A percentile compares a stretch with the other conserved stretches of the same genome.
These are phyloP conservation scores for Aphaenogaster ashmeadi DNA, from an alignment of 1,140 invertebrate species.

Conservation along the genomic window DNA sequence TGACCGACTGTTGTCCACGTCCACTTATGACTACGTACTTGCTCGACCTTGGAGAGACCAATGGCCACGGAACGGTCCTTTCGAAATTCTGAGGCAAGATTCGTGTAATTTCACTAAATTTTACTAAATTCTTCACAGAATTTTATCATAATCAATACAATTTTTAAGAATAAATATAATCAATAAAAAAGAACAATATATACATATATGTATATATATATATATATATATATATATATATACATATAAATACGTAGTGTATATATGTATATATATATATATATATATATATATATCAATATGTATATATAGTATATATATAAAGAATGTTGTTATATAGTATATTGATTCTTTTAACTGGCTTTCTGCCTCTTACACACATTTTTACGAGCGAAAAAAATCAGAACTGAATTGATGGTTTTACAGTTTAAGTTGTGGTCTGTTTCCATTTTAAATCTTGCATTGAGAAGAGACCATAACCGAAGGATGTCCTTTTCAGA, in stretches of 20 bases:
- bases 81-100: constrained; percentile 14
- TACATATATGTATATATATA: too few relatives aligned
- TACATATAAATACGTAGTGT: too few relatives aligned
- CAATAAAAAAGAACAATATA: neutral
- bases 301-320: too few relatives aligned
- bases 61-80: constrained; percentile 6
- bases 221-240: too few relatives aligned
- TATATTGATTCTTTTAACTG: constrained; percentile 6
- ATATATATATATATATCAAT: too few relatives aligned
- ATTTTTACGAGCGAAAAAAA: constrained; percentile 40
- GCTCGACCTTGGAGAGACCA: constrained; percentile 81
- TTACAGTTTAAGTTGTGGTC: constrained; percentile 36
- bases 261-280: too few relatives aligned
- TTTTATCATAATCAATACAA: neutral
- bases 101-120: constrained; percentile 9
- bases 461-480: neutral
- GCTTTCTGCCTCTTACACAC: neutral
- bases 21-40: constrained; percentile 79
- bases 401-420: constrained; percentile 63
- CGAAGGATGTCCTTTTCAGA: neutral
- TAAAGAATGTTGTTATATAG: neutral
- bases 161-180: neutral
- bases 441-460: constrained; percentile 6
- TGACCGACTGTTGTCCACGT: constrained; percentile 85
- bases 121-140: neutral